phyloP scores from a whole-genome alignment of 2,113 vertebrate genomes.

The Misgurnus mizolepis region DNA sequence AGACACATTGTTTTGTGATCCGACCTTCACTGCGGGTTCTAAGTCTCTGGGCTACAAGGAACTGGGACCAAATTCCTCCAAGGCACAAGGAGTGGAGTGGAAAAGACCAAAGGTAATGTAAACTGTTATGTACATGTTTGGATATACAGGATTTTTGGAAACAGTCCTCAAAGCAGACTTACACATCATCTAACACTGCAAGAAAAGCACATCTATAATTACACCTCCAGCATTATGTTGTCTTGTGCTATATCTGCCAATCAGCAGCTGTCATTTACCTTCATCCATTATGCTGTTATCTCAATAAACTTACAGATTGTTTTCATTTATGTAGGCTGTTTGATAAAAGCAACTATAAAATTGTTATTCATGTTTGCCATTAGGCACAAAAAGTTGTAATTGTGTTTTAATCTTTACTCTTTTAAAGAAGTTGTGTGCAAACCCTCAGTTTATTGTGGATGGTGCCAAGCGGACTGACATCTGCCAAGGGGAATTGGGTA shows the following conservation, averaged over 20 bases:
- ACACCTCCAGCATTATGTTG: no score
- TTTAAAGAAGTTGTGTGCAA: slow-evolving; percentile 72
- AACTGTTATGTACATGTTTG: neutral
- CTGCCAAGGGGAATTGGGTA: slow-evolving; percentile 79
- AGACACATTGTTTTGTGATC: slow-evolving; percentile 78
- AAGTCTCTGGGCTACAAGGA: slow-evolving; percentile 78
- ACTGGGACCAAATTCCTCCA: slow-evolving; percentile 76
- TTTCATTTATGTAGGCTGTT: no score
- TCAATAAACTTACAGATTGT: no score
- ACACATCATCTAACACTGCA: no score
- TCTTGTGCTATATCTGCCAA: no score
- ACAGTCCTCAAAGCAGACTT: no score
- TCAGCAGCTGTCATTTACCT: no score
- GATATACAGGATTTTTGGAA: neutral
- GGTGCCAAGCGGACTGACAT: slow-evolving; percentile 78
- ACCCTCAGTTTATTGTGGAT: slow-evolving; percentile 74
- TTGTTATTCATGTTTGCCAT: neutral
- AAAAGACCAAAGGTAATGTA: slow-evolving; percentile 77
- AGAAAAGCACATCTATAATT: no score
- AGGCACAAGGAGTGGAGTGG: slow-evolving; percentile 79
- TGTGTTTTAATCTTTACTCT: neutral
- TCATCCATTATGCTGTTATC: no score
- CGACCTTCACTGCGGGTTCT: slow-evolving; percentile 76
- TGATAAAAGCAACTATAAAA: neutral
- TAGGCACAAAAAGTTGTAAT: neutral